Evolutionary conservation across 2,113 vertebrate species (phyloP), one percentile per base, ranked within the genome.

Genomic region (Gallinago undulata): DNA sequence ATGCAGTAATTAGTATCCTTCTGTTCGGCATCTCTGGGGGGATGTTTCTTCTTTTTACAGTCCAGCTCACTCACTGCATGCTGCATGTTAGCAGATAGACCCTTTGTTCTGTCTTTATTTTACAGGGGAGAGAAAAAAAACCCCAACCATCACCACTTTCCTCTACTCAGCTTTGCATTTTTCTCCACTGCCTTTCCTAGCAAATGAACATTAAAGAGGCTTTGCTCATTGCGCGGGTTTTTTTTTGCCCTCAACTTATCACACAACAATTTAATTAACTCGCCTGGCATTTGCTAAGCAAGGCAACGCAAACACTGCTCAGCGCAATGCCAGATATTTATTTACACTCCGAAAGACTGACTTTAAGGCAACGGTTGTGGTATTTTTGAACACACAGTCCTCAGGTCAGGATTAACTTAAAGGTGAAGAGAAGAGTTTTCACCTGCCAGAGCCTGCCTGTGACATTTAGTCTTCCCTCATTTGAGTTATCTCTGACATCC

Each of bases 201-300:
- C 63, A 89, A 84, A 94, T 25, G 13, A 84, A 93, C 84, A 60
- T 14, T 27, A 35, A 73, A 72, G 73, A 79, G 76, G 53, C 47
- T 92, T 68, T 92, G 77, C 95, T n/a, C 41, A 45, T 73, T 1
- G 11, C 8, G 80, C 30, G 4, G 10, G 10, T 11, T 39, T 39
- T 43, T 63, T 90, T 59, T 72, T 23, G 24, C 78, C 60, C 53
- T 84, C 30, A 66, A 5, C 59, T 93, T 35, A 28, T 2, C 67
- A 62, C 84, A 41, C 53, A 75, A 64, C 80, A 45, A 19, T 90
- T 87, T 89, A 73, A 95, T 95, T 57, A 91, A 70, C 55, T 91
- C 7, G 18, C 87, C 73, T 37, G 73, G 59, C 80, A 68, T 93
- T 68, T 93, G 89, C 82, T 79, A 41, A 59, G 88, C 15, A 12